phyloP scores from a whole-genome alignment of 92 coral and sea anemone species.

The Metridium senile region DNA sequence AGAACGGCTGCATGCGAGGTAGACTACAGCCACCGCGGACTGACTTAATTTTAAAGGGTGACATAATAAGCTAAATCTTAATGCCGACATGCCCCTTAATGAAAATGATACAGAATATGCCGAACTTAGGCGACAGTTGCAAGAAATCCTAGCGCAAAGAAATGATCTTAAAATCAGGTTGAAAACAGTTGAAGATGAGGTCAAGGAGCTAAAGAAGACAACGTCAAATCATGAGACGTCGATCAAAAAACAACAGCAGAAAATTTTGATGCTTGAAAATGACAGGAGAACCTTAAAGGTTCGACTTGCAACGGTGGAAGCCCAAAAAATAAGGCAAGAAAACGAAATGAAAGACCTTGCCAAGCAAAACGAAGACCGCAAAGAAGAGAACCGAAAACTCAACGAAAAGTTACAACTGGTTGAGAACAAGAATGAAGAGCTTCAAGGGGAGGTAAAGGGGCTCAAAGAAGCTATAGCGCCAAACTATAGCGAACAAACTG shows the following conservation, averaged over 20 bases:
- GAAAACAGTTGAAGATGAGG: conserved; percentile 30
- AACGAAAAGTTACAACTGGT: conserved; percentile 5
- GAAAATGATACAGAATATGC: conserved; percentile 41
- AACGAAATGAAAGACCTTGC: conserved; percentile 11
- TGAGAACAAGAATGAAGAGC: conserved; percentile 21
- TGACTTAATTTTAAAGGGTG: conserved; percentile 2
- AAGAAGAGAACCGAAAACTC: conserved; percentile 29
- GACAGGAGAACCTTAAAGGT: conserved; percentile 41
- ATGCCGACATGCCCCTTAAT: too few relatives aligned
- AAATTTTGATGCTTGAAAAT: conserved; percentile 39
- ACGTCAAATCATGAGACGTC: too few relatives aligned
- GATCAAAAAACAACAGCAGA: too few relatives aligned
- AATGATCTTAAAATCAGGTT: conserved; percentile 31
- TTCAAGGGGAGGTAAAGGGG: conserved; percentile 26
- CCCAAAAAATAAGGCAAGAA: conserved; percentile 21
- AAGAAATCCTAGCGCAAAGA: conserved; percentile 31
- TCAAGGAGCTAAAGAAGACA: conserved; percentile 18
- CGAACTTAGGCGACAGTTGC: conserved; percentile 15
- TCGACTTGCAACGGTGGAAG: conserved; percentile 15
- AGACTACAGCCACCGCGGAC: too few relatives aligned
- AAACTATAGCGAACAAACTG: background rate
- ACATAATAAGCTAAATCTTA: too few relatives aligned
- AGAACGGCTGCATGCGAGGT: too few relatives aligned
- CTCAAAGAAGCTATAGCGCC: background rate
- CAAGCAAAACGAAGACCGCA: conserved; percentile 18